A percentile compares a stretch with the other conserved stretches of the same genome.
Conservation (phyloP, 2,888 invertebrate species). For the Auanema freiburgensis region DNA sequence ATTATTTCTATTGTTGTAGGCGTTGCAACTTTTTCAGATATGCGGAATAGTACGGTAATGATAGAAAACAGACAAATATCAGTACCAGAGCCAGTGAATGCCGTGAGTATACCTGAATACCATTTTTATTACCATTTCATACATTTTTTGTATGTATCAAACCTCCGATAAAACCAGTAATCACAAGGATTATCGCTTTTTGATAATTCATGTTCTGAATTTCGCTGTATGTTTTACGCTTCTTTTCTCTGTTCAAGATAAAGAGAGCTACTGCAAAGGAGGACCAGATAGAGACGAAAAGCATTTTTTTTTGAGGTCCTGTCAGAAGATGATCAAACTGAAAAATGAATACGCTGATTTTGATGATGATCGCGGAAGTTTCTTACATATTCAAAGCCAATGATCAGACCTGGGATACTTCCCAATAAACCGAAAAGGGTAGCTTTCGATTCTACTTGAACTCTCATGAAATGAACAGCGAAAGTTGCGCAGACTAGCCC, state of each 20-base stretch:
- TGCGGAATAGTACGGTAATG: conserved; percentile 52
- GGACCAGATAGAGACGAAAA: conserved; percentile 64
- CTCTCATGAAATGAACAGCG: conserved; percentile 58
- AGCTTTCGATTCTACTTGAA: conserved; percentile 50
- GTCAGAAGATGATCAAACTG: conserved; percentile 55
- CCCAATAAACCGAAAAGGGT: conserved; percentile 54
- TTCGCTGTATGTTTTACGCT: conserved; percentile 46
- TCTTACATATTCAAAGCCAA: conserved; percentile 54
- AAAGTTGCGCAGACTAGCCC: conserved; percentile 62
- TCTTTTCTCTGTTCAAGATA: conserved; percentile 57
- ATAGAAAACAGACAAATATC: conserved; percentile 62
- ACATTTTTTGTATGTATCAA: neutral
- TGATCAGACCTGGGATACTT: conserved; percentile 54
- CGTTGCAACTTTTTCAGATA: conserved; percentile 62
- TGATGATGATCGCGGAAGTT: neutral
- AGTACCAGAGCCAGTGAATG: conserved; percentile 63
- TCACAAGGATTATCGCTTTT: conserved; percentile 52
- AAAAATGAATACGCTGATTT: conserved; percentile 1
- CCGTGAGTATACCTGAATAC: conserved; percentile 53
- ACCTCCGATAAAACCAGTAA: conserved; percentile 60
- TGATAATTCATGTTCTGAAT: conserved; percentile 49
- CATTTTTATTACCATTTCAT: neutral
- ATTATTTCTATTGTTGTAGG: conserved; percentile 63
- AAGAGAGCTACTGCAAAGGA: conserved; percentile 63
- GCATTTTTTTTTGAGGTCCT: conserved; percentile 62